Percentiles rank a stretch among this genome's conserved stretches.
phyloP scores from a whole-genome alignment of 2,113 vertebrate genomes.

The Epinephelus lanceolatus region DNA sequence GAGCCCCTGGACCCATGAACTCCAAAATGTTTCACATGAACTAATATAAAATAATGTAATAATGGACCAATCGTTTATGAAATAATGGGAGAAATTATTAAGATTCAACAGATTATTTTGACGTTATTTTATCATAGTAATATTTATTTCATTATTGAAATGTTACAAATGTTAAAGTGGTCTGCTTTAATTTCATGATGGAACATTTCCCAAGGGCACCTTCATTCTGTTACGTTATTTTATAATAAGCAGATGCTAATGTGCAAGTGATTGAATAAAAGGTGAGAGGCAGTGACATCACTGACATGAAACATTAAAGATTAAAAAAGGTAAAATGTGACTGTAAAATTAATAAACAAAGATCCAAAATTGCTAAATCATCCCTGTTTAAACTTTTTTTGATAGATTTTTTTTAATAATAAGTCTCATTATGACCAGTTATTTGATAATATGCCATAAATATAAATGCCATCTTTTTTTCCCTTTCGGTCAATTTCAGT shows the following conservation, averaged over 20 bases:
- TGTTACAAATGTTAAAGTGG: not conserved
- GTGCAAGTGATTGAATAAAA: not conserved
- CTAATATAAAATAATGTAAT: not conserved
- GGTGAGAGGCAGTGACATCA: not conserved
- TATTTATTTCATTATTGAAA: not conserved
- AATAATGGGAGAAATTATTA: not conserved
- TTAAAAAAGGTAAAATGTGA: not conserved
- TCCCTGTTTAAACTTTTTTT: no score
- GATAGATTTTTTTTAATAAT: no score
- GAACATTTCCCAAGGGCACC: not conserved
- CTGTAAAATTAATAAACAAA: no score
- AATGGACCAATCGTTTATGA: not conserved
- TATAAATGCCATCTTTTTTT: no score
- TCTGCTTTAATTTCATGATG: not conserved
- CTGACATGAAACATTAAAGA: not conserved
- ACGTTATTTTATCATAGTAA: not conserved
- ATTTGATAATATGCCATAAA: no score
- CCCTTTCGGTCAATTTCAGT: no score
- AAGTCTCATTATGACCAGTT: no score
- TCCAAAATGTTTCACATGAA: not conserved
- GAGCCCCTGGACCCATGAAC: not conserved
- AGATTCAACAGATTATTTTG: not conserved
- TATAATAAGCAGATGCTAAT: not conserved
- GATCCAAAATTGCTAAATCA: no score
- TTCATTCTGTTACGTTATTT: not conserved